Base-by-base conservation (phyloP, 2,113 vertebrate genomes). In the Motacilla tschutschensis region DNA sequence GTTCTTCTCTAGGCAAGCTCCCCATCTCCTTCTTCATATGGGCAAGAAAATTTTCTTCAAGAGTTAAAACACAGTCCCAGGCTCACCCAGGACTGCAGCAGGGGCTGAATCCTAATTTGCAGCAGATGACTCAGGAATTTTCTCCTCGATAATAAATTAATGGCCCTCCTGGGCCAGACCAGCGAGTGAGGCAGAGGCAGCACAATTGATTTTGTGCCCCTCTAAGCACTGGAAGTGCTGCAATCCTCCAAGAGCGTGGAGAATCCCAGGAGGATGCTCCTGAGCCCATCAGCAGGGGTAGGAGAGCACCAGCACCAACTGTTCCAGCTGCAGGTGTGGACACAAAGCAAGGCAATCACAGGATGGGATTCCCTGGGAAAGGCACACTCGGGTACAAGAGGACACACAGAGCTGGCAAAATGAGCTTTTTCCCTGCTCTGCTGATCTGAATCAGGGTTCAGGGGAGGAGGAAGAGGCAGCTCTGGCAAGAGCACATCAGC, bases 91-190 rank as follows among this genome's bases (percentile, higher is more conserved):
- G 54, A 35, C 6, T 64, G 70, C 77, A 78, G 46, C 65, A 46
- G 65, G 31, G 31, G 74, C 31, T 71, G 51, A 66, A 66, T 25
- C 44, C 44, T 83, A 78, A 88, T 86, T 85, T 75, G 70, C 46
- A 90, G 81, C 78, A 91, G 83, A 85, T 85, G 80, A 86, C 73
- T 86, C 58, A 7, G 46, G 89, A 85, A 88, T 95, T 69, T 87
- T 72, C 80, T 83, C 74, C 62, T 71, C 0, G 0, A 60, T 2
- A 83, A 25, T n/a, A 60, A 57, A 57, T 57, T 17, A 35, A 57
- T 25, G 54, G 0, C 36, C 58, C 66, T 64, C n/a, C 4, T 3
- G 36, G 48, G 69, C 33, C 28, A 28, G 55, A 35, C 14, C 50
- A 69, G 46, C 3, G 33, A 70, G 19, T 6, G 69, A 81, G 66